phyloP scores from a whole-genome alignment of 2,888 invertebrate species.

The Automeris io region DNA sequence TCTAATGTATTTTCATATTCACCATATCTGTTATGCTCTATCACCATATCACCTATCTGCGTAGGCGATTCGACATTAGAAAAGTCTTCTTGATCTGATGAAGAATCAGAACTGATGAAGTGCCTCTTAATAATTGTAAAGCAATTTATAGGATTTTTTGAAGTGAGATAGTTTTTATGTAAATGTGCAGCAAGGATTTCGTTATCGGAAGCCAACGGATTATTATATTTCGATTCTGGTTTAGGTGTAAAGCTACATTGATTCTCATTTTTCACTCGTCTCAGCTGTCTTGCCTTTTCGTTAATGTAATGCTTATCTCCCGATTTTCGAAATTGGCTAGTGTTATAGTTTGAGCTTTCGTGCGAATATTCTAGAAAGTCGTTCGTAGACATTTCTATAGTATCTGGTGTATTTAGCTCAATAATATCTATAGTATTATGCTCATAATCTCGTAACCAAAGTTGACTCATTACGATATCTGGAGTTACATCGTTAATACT shows the following conservation, averaged over 20 bases:
- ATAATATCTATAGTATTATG: slow-evolving; percentile 40
- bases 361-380: slow-evolving; percentile 19
- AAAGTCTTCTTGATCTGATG: slow-evolving; percentile 30
- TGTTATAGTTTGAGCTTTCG: slow-evolving; percentile 27
- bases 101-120: slow-evolving; percentile 33
- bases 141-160: slow-evolving; percentile 34
- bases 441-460: slow-evolving; percentile 34
- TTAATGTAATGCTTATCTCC: slow-evolving; percentile 30
- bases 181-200: not conserved
- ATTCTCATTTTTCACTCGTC: slow-evolving; percentile 22
- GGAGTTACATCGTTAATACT: slow-evolving; percentile 23
- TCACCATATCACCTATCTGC: slow-evolving; percentile 5
- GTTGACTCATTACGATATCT: slow-evolving; percentile 28
- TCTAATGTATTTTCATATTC: slow-evolving; percentile 9
- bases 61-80: slow-evolving; percentile 24
- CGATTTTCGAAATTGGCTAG: slow-evolving; percentile 17
- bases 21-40: slow-evolving; percentile 19
- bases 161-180: slow-evolving; percentile 13
- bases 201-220: not conserved
- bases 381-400: slow-evolving; percentile 23
- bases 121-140: slow-evolving; percentile 44
- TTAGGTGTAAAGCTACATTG: not conserved
- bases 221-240: not conserved
- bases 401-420: slow-evolving; percentile 41
- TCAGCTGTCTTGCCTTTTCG: slow-evolving; percentile 32